These are phyloP conservation scores for Drosophila pseudotakahashii DNA, from an alignment of 2,888 invertebrate genomes.

Conservation along the genomic window DNA sequence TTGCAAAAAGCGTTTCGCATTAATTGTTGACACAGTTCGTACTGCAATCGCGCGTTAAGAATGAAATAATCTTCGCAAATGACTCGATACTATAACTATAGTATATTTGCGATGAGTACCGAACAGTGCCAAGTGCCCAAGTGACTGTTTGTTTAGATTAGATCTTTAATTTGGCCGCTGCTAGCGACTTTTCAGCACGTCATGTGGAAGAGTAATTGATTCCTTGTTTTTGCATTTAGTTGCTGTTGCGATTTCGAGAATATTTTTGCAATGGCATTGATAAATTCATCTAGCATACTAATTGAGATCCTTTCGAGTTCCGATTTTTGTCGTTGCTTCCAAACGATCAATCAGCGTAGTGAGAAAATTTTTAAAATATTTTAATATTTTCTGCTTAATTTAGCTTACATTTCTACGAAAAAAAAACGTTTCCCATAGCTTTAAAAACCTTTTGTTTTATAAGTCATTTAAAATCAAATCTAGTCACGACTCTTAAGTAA, in stretches of 20 bases:
- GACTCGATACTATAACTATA: conserved; percentile 11
- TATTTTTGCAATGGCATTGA: conserved; percentile 36
- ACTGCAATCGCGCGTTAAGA: conserved; percentile 13
- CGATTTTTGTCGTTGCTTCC: background rate
- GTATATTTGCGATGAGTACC: background rate
- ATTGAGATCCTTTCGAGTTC: conserved; percentile 8
- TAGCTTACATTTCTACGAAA: no score
- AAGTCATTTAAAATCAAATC: background rate
- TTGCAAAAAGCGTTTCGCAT: conserved; percentile 28
- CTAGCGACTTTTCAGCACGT: conserved; percentile 28
- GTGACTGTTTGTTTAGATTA: conserved; percentile 29
- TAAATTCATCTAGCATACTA: conserved; percentile 24
- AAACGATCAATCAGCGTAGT: conserved; percentile 19
- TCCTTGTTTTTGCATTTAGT: conserved; percentile 22
- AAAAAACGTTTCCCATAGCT: background rate
- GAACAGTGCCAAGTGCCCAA: conserved; percentile 26
- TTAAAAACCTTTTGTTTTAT: background rate
- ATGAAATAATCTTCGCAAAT: conserved; percentile 21
- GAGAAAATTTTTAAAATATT: background rate
- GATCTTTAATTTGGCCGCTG: conserved; percentile 27
- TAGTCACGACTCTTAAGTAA: conserved; percentile 5
- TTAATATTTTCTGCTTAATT: background rate
- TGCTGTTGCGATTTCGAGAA: conserved; percentile 23
- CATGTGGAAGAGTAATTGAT: conserved; percentile 44
- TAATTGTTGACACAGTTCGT: conserved; percentile 38